A percentile compares a stretch with the other conserved stretches of the same genome.
Conservation (phyloP, 2,113 vertebrate species). For the Eulacestoma nigropectus region DNA sequence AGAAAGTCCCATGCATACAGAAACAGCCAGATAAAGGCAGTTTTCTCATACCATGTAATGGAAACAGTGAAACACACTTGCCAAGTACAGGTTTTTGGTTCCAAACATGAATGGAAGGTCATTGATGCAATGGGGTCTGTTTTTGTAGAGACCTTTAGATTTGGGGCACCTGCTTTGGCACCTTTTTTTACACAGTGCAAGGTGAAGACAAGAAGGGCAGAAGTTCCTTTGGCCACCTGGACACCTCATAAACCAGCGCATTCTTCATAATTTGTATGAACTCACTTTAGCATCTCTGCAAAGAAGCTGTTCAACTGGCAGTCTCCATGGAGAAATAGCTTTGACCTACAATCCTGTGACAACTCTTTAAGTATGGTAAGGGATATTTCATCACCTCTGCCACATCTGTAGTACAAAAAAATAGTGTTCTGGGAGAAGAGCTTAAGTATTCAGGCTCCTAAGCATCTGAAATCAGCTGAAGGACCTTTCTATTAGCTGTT, state of each 20-base stretch:
- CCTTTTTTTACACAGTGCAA: neutral
- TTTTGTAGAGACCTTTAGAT: neutral
- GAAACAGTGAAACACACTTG: neutral
- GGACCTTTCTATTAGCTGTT: neutral
- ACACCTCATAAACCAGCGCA: neutral
- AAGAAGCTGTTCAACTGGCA: fast-evolving
- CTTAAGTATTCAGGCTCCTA: neutral
- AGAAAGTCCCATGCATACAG: neutral
- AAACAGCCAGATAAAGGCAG: neutral
- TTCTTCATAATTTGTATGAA: neutral
- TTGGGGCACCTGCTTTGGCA: no score
- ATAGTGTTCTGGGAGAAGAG: neutral
- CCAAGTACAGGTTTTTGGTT: neutral
- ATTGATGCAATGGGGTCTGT: neutral
- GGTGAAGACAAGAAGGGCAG: neutral
- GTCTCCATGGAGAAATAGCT: neutral
- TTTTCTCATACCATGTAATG: neutral
- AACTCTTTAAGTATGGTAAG: neutral
- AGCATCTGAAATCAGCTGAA: neutral
- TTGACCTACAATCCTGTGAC: neutral
- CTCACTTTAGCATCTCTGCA: neutral
- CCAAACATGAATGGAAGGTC: fast-evolving
- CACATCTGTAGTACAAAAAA: neutral
- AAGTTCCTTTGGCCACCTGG: neutral
- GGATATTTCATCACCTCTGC: neutral